Base-by-base conservation (phyloP, 2,888 invertebrate species). In the Pristionchus exspectatus region DNA sequence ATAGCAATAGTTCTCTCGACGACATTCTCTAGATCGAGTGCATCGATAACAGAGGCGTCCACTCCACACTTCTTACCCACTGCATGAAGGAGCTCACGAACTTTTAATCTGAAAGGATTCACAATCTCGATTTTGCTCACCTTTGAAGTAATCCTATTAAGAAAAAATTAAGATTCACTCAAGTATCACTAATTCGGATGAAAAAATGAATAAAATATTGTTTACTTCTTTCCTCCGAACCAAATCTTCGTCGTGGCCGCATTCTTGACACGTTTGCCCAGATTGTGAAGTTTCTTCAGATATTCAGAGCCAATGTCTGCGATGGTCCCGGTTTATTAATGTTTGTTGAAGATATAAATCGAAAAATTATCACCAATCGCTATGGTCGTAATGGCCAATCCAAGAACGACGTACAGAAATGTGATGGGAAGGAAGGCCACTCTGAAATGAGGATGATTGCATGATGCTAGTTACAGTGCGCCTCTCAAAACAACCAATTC, bases 61-160 rank as follows among this genome's bases (percentile, higher is more conserved):
- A 95, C 92, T 14, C 95, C 95, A 84, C 94, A 94, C 90, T 95
- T 95, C 84, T 94, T 94, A 27, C 95, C 95, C 50, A 95, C 95
- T 1, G 95, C 95, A 77, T 94, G 94, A 24, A 95, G 91, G 10
- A 95, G 91, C 88, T 95, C 95, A 44, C 92, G 91, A 4, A 95
- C 95, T 91, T 93, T 93, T 54, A 95, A 89, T 38, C 94, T 94
- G 89, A 90, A 91, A 77, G 0, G 9, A 50, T 3, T 12, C 9
- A 50, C 5, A 50, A 50, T 50, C 12, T 50, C 12, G 9, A 10
- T 50, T 50, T 10, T 50, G 44, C 12, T 50, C 44, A 44, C 9
- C 9, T 9, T 50, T 50, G 44, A 9, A 50, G 44, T 50, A 12
- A 50, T 50, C 12, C 12, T 50, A 50, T 9, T 9, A 4, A 44